Conservation (phyloP, 1,140 invertebrate genomes). For the Zophobas morio region DNA sequence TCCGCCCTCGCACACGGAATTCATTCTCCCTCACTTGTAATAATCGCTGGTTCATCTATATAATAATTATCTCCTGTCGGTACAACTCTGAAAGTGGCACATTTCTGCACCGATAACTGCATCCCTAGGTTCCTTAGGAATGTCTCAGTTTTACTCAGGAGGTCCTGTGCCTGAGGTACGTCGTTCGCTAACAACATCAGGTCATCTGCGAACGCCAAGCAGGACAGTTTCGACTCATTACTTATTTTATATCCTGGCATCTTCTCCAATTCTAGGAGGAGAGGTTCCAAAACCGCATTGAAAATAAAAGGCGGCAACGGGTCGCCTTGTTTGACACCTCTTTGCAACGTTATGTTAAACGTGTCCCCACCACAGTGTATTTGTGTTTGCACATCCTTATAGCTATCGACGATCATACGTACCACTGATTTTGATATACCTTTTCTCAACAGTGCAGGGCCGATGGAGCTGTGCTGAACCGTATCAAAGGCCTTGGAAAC, state of each 20-base stretch:
- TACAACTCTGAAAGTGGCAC: background rate
- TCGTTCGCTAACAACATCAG: conserved; percentile 41
- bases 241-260: conserved; percentile 33
- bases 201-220: conserved; percentile 53
- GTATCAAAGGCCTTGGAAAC: conserved; percentile 65
- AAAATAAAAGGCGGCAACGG: conserved; percentile 69
- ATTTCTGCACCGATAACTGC: background rate
- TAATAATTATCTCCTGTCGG: no score
- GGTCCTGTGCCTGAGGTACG: conserved; percentile 37
- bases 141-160: background rate
- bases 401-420: conserved; percentile 9
- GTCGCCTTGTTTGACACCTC: conserved; percentile 71
- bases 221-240: conserved; percentile 11
- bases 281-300: conserved; percentile 67
- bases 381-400: conserved; percentile 25
- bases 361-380: background rate
- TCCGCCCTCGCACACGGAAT: no score
- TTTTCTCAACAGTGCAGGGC: conserved; percentile 25
- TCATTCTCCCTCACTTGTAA: no score
- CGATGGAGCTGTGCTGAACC: conserved; percentile 56
- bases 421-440: conserved; percentile 55
- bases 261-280: conserved; percentile 2
- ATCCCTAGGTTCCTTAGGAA: background rate
- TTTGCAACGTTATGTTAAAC: conserved; percentile 6
- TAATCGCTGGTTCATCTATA: no score